Base-by-base conservation (phyloP, 2,113 vertebrate species). In the Upupa epops region DNA sequence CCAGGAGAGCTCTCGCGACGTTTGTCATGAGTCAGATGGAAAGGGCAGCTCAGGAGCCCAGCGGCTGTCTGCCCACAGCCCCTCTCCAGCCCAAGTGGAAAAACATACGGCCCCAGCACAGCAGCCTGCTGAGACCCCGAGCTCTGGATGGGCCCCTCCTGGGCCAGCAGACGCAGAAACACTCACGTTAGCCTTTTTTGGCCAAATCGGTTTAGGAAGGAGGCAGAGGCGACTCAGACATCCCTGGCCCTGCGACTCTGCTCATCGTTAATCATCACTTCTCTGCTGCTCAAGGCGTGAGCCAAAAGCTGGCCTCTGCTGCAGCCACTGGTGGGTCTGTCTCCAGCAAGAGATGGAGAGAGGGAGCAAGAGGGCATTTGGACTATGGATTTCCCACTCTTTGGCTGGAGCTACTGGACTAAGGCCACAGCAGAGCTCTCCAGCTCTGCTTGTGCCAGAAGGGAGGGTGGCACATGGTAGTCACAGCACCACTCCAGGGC, bases 1-100 rank as follows among this genome's bases (percentile, higher is more conserved):
- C 78, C 79, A 87, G 90, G 54, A 49, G 90, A 66, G 58, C 6
- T 1, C 70, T 65, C 4, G 0, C 20, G 1, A 45, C 4, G 9
- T 81, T 79, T 46, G 82, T 76, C 79, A 52, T 88, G 85, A 95
- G 85, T 89, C 88, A 92, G 90, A 89, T 56, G 88, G 85, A 94
- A 91, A 86, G 91, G 89, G 72, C 10, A 3, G 93, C 87, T 83
- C 55, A 54, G 87, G 60, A 94, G 95, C 88, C 69, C 3, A 0
- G 64, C 3, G 21, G 88, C 88, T 70, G 75, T 78, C 82, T 71
- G 89, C 84, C 82, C 63, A 3, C 69, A 0, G 88, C 93, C 92
- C 82, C 88, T 80, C 79, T 95, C 90, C 93, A 90, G 80, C 73
- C 77, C 72, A 31, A 94, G 59, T 69, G 92, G 93, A 92, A 96